Base-by-base conservation (phyloP, 2,888 invertebrate species). In the Thalpophila matura region DNA sequence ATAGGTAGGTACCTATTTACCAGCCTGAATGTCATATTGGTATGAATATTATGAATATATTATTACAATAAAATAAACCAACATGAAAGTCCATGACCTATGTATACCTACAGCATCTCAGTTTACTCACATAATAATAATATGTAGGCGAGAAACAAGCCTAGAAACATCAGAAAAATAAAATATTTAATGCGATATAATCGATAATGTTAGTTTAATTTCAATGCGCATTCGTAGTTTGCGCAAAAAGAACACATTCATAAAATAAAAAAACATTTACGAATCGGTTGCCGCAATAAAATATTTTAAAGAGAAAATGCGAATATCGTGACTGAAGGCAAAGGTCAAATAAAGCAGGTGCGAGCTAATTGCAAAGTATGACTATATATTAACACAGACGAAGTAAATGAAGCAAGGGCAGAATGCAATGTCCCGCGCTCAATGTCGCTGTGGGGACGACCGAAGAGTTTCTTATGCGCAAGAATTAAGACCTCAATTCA, bases 271-370 rank as follows among this genome's bases (percentile, higher is more conserved):
- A 47, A 24, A 29, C 45, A 45, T 61, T 68, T 64, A 64, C 37
- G 24, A 46, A 56, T 55, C 49, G 38, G 24, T 63, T 40, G 37
- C 29, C 22, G 43, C 45, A 56, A 51, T 54, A 67, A 64, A 33
- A 65, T 62, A 62, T 60, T 60, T 58, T 51, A 55, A 55, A 49
- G 35, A 58, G 69, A 65, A 77, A 79, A 77, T 79, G 77, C 50
- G 64, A 76, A 68, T 76, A 66, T 76, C 79, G 77, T 77, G 65
- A 77, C 77, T 79, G 20, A 68, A 69, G 59, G 46, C 79, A 77
- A 77, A 77, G 77, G 77, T 76, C 79, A 76, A 14, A 49, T 29
- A 22, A 62, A 69, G 40, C 61, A 58, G 77, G 62, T 72, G 69
- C 73, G 46, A 50, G 49, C 27, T 79, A 61, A 76, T 79, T 79